Base-by-base conservation (phyloP, 2,797 vertebrate species). In the Sebastes iracundus region DNA sequence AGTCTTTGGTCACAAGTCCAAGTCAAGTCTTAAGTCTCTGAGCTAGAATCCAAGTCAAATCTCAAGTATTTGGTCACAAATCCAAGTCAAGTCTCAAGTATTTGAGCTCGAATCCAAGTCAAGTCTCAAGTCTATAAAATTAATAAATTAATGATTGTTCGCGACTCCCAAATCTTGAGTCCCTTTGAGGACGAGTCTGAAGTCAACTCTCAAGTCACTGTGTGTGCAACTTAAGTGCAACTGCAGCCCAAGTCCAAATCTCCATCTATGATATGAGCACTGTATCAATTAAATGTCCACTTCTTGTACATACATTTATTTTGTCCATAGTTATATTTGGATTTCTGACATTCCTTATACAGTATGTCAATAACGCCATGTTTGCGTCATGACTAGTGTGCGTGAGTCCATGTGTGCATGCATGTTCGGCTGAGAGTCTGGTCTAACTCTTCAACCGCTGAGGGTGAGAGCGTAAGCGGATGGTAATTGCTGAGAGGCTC, bases 401-500 rank as follows among this genome's bases (percentile, higher is more conserved):
- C 27, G 13, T 58, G 56, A 58, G 23, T 59, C 14, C 13, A 28
- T 59, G 4, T 59, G 58, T 20, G 13, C 58, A 60, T 2, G 3
- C 11, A 2, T 14, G 20, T 33, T 62, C 4, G 18, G 30, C 1
- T 1, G 20, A 61, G 16, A 22, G 59, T 22, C 16, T 64, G 18
- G 55, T 28, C 38, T 61, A 32, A 13, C 16, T 55, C 38, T 25
- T 61, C 68, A 32, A 55, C 61, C 38, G 60, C 59, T 46, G 78
- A 27, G 55, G 35, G 23, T 49, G 32, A 67, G 25, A 30, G 58
- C 2, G 18, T 70, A 23, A 63, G 63, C 35, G 52, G 67, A 66
- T 35, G 56, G 23, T 73, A 82, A 87, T 67, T 75, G 63, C 46
- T 77, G 46, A 75, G 72, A 77, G 58, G 67, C 61, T 81, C 20